Percentiles rank a stretch among this genome's conserved stretches.
Evolutionary conservation across 2,888 invertebrate species (phyloP).

Genomic region (Spodoptera exigua): DNA sequence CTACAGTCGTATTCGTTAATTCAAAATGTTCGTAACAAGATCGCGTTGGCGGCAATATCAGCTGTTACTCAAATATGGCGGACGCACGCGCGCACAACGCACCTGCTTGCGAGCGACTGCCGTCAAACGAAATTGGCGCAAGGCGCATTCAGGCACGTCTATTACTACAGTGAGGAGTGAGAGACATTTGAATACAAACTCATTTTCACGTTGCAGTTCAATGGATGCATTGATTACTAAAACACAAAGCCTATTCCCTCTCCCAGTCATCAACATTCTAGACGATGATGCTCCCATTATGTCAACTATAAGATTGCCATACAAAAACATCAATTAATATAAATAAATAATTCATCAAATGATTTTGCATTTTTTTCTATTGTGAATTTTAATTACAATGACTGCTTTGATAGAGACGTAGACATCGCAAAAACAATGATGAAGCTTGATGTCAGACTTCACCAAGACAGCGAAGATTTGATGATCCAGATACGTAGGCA

Average conservation of each 20-base stretch:
- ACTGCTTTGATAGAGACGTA: slow-evolving; percentile 34
- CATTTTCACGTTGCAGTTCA: slow-evolving; percentile 58
- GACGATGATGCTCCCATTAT: slow-evolving; percentile 33
- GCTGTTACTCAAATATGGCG: slow-evolving; percentile 77
- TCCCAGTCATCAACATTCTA: slow-evolving; percentile 2
- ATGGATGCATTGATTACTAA: slow-evolving; percentile 39
- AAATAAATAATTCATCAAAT: slow-evolving; percentile 28
- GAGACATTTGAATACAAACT: slow-evolving; percentile 67
- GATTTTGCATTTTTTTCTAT: slow-evolving; percentile 40
- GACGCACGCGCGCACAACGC: slow-evolving; percentile 84
- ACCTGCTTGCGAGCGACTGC: slow-evolving; percentile 87
- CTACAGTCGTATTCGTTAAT: slow-evolving; percentile 55
- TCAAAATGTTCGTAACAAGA: slow-evolving; percentile 64
- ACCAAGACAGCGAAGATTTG: slow-evolving; percentile 19
- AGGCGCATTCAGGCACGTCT: slow-evolving; percentile 76
- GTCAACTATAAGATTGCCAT: slow-evolving; percentile 14
- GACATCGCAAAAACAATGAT: slow-evolving; percentile 20
- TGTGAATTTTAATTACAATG: slow-evolving; percentile 27
- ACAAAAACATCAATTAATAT: slow-evolving; percentile 42
- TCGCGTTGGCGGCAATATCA: slow-evolving; percentile 79
- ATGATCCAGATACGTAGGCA: slow-evolving; percentile 18
- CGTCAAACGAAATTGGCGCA: slow-evolving; percentile 84
- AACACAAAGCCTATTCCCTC: slow-evolving; percentile 15
- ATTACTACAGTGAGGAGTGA: slow-evolving; percentile 73
- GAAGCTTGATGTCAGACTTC: slow-evolving; percentile 13